Evolutionary conservation across 2,888 invertebrate genomes (phyloP), one percentile per base, ranked within the genome.

Genomic region (Troilus luridus): DNA sequence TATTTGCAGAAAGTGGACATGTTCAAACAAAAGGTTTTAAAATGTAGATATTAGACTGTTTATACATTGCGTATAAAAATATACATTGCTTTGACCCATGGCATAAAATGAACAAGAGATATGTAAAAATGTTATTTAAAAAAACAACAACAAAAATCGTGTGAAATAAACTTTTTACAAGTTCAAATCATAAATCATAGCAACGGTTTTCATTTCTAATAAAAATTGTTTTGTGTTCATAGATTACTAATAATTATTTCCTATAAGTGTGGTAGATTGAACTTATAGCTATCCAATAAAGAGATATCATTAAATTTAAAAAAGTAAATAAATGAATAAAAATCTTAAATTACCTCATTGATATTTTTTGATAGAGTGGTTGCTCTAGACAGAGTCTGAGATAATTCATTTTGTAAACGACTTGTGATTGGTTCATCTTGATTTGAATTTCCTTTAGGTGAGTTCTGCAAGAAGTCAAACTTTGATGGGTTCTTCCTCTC

Each of bases 341-440:
- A 24, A 54, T 9, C 56, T 54, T 88, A 88, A 77, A 77, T 88
- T 91, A 92, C 92, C 91, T 91, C 89, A 54, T 58, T 60, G 41
- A 88, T 91, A 59, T 92, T 92, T 96, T 93, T 97, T 95, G 95
- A 97, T 97, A 91, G 88, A n/a, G 81, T 81, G 21, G 91, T 77
- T 14, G 97, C 97, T 94, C 97, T 96, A 93, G 96, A 97, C 92
- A 97, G 94, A 11, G 97, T 97, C 92, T 97, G 95, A 91, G 96
- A 96, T 93, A 97, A 94, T 94, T 97, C 97, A 91, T 96, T 96
- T 93, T 97, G 97, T 91, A 97, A 94, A 93, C 96, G 95, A 93
- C 96, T 96, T 24, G 96, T 95, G 90, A 96, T 95, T 0, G 96
- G 95, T 59, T 95, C 95, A 27, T 91, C 93, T 60, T 89, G 59